These are phyloP conservation scores for Alca torda DNA, from an alignment of 2,797 vertebrate genomes.

Conservation along the genomic window DNA sequence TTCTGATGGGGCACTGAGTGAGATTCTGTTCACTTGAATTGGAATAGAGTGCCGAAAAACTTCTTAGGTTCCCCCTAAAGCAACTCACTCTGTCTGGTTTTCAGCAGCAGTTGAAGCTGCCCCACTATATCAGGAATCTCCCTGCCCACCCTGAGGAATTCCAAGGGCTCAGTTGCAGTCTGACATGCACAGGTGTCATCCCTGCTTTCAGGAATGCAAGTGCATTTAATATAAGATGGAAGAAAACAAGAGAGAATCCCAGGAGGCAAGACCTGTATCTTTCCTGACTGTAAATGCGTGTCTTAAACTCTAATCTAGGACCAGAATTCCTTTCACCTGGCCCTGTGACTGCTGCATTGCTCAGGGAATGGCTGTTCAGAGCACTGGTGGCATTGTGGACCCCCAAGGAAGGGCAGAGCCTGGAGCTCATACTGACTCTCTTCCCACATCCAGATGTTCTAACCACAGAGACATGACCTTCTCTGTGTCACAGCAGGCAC, in stretches of 20 bases:
- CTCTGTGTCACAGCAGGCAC: neutral
- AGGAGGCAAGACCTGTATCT: neutral
- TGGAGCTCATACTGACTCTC: neutral
- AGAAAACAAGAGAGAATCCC: neutral
- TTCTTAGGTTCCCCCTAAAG: neutral
- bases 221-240: neutral
- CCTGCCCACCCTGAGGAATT: neutral
- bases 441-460: neutral
- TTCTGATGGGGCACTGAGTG: neutral
- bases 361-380: neutral
- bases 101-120: neutral
- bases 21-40: neutral
- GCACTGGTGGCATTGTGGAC: too few species aligned
- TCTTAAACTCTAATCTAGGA: neutral
- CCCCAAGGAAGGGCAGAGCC: neutral
- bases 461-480: neutral
- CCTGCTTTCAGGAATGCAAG: neutral
- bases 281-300: neutral
- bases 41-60: neutral
- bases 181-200: neutral
- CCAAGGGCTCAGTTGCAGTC: neutral
- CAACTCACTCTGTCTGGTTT: neutral
- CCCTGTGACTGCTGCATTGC: neutral
- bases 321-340: neutral
- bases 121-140: neutral